phyloP scores from a whole-genome alignment of 2,888 invertebrate species.

The Polyommatus icarus region DNA sequence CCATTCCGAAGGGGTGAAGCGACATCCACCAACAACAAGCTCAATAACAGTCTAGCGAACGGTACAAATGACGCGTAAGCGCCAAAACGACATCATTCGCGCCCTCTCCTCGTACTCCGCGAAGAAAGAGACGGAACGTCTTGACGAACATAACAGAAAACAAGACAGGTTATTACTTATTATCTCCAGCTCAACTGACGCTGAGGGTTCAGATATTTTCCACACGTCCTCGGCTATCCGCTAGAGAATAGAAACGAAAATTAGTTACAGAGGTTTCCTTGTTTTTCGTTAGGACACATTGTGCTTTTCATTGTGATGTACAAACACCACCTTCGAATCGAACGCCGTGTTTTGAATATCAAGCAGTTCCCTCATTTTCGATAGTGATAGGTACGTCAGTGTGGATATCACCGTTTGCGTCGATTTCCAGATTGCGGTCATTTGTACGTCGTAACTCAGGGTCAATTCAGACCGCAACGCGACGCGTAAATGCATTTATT shows the following conservation, averaged over 20 bases:
- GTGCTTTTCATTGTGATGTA: constrained; percentile 79
- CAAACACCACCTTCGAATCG: constrained; percentile 75
- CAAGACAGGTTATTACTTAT: constrained; percentile 80
- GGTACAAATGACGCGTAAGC: constrained; percentile 77
- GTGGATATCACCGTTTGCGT: constrained; percentile 31
- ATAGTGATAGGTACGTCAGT: constrained; percentile 44
- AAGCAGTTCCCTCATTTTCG: constrained; percentile 47
- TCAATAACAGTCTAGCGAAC: constrained; percentile 76
- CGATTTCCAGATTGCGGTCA: neutral
- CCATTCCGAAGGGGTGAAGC: constrained; percentile 64
- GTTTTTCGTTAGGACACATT: constrained; percentile 70
- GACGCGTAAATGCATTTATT: too few relatives aligned
- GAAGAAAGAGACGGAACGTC: constrained; percentile 52
- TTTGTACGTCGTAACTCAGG: neutral
- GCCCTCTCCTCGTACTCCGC: constrained; percentile 53
- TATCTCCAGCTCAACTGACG: constrained; percentile 72
- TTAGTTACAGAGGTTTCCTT: constrained; percentile 77
- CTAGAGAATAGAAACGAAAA: constrained; percentile 76
- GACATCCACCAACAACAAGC: constrained; percentile 77
- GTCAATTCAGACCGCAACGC: too few relatives aligned
- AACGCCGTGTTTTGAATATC: constrained; percentile 68
- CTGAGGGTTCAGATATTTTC: constrained; percentile 74
- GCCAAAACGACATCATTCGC: constrained; percentile 63
- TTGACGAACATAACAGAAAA: constrained; percentile 69
- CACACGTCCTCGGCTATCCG: constrained; percentile 76